Evolutionary conservation across 35 echinoderm and acorn worm species (phyloP).

Genomic region (Patiria miniata): DNA sequence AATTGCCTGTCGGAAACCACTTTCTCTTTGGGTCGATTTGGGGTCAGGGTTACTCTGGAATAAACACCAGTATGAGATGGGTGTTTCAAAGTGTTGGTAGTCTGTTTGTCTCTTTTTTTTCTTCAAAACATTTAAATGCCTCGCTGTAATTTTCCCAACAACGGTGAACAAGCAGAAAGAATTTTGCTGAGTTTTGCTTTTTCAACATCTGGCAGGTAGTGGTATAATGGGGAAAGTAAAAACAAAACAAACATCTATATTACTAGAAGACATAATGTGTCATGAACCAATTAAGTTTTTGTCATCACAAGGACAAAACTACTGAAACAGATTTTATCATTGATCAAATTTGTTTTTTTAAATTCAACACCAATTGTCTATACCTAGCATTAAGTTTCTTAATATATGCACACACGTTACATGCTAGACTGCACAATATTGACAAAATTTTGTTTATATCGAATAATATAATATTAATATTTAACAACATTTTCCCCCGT

Average conservation of each 20-base stretch:
- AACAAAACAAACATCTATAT: neutral
- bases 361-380: neutral
- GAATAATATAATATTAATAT: neutral
- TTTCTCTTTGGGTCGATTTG: too few relatives aligned
- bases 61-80: too few relatives aligned
- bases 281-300: neutral
- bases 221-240: neutral
- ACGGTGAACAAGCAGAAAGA: too few relatives aligned
- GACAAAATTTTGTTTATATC: neutral
- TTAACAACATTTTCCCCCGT: neutral
- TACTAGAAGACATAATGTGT: neutral
- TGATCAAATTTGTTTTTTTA: neutral
- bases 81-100: too few relatives aligned
- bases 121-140: too few relatives aligned
- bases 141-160: too few relatives aligned
- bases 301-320: neutral
- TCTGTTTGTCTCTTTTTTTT: too few relatives aligned
- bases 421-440: conserved; percentile 6
- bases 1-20: too few relatives aligned
- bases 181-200: too few relatives aligned
- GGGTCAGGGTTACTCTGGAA: too few relatives aligned
- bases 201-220: too few relatives aligned
- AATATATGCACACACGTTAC: conserved; percentile 22
- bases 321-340: neutral
- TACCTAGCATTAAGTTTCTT: neutral